A percentile compares a stretch with the other conserved stretches of the same genome.
Evolutionary conservation across 92 coral and sea anemone genomes (phyloP).

Genomic region (Phymanthus crucifer): DNA sequence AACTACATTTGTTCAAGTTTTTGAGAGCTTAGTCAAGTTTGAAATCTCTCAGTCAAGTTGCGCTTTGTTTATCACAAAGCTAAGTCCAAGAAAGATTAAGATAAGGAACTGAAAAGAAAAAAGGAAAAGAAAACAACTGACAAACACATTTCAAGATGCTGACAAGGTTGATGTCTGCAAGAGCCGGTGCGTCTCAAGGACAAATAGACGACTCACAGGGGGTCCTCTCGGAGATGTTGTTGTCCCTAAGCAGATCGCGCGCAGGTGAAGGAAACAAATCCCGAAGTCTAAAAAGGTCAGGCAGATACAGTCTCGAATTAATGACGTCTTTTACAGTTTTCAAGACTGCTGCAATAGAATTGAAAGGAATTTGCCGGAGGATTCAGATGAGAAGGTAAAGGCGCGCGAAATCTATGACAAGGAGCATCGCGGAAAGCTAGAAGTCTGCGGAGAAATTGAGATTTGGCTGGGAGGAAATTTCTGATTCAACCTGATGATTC

Average conservation of each 20-base stretch:
- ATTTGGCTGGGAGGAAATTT: neutral
- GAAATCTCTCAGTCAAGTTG: no score
- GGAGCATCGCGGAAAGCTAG: conserved; percentile 8
- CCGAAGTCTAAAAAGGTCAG: neutral
- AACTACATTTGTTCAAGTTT: no score
- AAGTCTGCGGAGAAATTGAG: conserved; percentile 9
- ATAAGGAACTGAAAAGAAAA: no score
- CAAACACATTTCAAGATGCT: no score
- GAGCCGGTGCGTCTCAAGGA: no score
- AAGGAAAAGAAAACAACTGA: no score
- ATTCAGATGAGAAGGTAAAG: neutral
- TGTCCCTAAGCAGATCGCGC: neutral
- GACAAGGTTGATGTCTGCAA: no score
- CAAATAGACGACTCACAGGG: no score
- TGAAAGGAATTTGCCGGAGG: neutral
- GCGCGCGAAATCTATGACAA: conserved; percentile 13
- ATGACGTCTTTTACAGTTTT: conserved; percentile 6
- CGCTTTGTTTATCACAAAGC: no score
- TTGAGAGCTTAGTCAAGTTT: no score
- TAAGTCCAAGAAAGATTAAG: no score
- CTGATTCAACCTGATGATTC: conserved; percentile 6
- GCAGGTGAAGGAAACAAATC: neutral
- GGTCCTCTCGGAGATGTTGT: no score
- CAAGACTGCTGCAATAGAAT: conserved; percentile 12
- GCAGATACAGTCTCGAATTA: neutral